Percentiles rank a stretch among this genome's conserved stretches.
Conservation (phyloP, 2,888 invertebrate genomes). For the Tenthredo mesomela region DNA sequence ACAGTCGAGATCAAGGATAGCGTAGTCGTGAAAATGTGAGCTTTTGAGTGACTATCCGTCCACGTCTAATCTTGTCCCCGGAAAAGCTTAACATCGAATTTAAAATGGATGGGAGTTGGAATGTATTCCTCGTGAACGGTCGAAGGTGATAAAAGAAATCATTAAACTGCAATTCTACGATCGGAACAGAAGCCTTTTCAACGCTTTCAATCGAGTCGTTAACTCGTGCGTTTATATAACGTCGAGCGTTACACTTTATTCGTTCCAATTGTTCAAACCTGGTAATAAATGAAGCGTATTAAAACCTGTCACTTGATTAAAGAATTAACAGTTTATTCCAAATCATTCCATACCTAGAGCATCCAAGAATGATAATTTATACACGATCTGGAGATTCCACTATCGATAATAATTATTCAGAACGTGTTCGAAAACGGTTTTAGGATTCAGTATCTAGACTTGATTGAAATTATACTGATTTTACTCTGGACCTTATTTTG, state of each 20-base stretch:
- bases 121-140: slow-evolving; percentile 23
- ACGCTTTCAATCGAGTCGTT: slow-evolving; percentile 41
- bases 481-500: neutral
- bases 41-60: neutral
- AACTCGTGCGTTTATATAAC: slow-evolving; percentile 40
- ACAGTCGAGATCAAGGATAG: neutral
- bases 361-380: neutral
- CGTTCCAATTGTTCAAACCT: slow-evolving; percentile 4
- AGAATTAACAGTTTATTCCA: neutral
- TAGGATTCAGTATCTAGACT: neutral
- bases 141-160: slow-evolving; percentile 37
- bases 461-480: neutral
- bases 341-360: neutral
- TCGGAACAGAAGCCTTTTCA: slow-evolving; percentile 24
- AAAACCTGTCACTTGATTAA: neutral
- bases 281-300: slow-evolving; percentile 8
- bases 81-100: slow-evolving; percentile 11
- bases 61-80: slow-evolving; percentile 21
- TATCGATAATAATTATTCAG: neutral
- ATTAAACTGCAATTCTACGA: slow-evolving; percentile 28
- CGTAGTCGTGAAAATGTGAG: neutral
- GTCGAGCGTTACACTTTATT: slow-evolving; percentile 26
- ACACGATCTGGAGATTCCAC: neutral
- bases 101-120: slow-evolving; percentile 27
- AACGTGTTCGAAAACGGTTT: neutral